Conservation (phyloP, 2,888 invertebrate species). For the Syrista parreyssii region DNA sequence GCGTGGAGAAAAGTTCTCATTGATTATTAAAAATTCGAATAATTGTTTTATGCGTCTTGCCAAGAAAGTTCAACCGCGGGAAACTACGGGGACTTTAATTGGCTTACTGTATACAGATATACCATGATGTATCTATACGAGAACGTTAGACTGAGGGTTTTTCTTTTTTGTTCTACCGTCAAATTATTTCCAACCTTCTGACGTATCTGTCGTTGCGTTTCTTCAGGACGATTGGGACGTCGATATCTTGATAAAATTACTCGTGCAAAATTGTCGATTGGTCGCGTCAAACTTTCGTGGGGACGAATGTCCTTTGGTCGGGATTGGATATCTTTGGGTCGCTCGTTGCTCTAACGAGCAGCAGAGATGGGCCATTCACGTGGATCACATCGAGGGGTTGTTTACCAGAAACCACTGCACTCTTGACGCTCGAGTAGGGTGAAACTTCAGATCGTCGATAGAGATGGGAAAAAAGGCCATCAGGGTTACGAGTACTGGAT, state of each 20-base stretch:
- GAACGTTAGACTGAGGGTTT: background rate
- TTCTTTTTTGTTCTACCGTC: background rate
- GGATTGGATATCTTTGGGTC: background rate
- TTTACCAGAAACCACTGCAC: slow-evolving; percentile 1
- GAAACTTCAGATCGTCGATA: slow-evolving; percentile 1
- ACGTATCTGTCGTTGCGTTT: background rate
- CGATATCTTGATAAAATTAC: background rate
- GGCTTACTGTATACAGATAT: background rate
- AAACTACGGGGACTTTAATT: background rate
- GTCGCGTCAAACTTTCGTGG: background rate
- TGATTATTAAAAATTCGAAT: background rate
- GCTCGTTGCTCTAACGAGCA: background rate
- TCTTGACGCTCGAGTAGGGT: background rate
- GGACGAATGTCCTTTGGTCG: background rate
- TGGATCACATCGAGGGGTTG: slow-evolving; percentile 2
- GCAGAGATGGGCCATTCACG: background rate
- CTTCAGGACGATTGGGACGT: background rate
- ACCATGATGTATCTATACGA: too few relatives aligned
- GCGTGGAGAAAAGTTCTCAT: background rate
- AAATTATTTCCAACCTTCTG: background rate
- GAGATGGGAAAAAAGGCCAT: background rate
- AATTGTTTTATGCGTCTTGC: background rate
- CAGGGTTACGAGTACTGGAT: background rate
- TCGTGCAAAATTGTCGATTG: background rate
- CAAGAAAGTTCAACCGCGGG: background rate